Evolutionary conservation across 2,797 vertebrate species (phyloP).

Genomic region (Sphaeramia orbicularis): DNA sequence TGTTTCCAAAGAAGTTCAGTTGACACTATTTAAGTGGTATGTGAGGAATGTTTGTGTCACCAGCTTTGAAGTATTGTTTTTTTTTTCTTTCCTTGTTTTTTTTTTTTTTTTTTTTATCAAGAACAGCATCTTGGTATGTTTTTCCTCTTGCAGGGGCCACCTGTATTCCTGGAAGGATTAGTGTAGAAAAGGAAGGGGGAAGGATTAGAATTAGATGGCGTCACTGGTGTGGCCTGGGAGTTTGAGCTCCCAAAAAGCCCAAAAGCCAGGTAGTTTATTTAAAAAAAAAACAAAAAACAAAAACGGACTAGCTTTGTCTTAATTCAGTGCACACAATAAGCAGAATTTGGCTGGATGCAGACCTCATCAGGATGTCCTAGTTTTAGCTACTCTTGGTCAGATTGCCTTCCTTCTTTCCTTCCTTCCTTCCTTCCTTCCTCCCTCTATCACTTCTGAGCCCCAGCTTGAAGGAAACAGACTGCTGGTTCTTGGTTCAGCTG

Average conservation of each 20-base stretch:
- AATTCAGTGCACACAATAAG: conserved; percentile 41
- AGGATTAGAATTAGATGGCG: conserved; percentile 62
- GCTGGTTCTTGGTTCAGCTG: conserved; percentile 9
- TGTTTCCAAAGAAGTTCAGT: neutral
- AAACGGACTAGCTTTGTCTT: conserved; percentile 42
- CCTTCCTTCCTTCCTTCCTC: conserved; percentile 9
- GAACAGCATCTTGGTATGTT: conserved; percentile 57
- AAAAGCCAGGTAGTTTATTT: conserved; percentile 28
- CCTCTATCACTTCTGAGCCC: conserved; percentile 1
- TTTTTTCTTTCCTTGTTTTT: neutral
- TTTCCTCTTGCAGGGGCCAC: conserved; percentile 59
- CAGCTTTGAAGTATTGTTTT: conserved; percentile 27
- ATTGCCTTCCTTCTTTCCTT: conserved; percentile 37
- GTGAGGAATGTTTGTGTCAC: conserved; percentile 29
- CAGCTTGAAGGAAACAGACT: neutral
- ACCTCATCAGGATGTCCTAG: conserved; percentile 57
- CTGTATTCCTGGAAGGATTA: conserved; percentile 77
- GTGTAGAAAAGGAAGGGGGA: conserved; percentile 29
- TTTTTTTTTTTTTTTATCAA: conserved; percentile 44
- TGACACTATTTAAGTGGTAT: conserved; percentile 31
- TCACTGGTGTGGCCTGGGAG: conserved; percentile 38
- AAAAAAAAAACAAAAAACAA: no score
- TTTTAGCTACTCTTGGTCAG: conserved; percentile 42
- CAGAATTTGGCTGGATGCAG: conserved; percentile 25
- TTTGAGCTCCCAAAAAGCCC: conserved; percentile 38